Conservation (phyloP, 2,888 invertebrate species). For the Pollenia angustigena region DNA sequence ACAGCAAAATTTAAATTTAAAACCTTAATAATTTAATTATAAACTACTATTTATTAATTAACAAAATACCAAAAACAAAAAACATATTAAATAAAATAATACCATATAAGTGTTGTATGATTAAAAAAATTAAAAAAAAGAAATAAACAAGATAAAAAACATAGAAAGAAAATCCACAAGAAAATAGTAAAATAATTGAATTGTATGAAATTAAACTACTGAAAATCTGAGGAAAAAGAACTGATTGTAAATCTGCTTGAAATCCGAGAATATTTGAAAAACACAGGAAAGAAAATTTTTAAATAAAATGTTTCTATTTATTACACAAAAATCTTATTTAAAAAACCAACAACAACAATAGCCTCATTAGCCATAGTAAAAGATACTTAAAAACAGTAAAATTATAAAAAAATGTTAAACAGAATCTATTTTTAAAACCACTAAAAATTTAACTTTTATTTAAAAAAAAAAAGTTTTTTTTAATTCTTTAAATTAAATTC, state of each 20-base stretch:
- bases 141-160: slow-evolving; percentile 36
- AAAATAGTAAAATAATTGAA: slow-evolving; percentile 78
- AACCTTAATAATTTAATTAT: slow-evolving; percentile 70
- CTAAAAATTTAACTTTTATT: slow-evolving; percentile 16
- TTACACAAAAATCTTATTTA: slow-evolving; percentile 58
- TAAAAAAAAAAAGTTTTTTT: background rate
- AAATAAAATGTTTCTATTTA: slow-evolving; percentile 61
- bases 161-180: background rate
- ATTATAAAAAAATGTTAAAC: slow-evolving; percentile 37
- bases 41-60: slow-evolving; percentile 71
- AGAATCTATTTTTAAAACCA: slow-evolving; percentile 38
- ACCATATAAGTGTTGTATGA: slow-evolving; percentile 69
- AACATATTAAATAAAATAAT: slow-evolving; percentile 62
- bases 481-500: background rate
- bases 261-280: slow-evolving; percentile 61
- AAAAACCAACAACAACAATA: slow-evolving; percentile 76
- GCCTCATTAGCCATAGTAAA: slow-evolving; percentile 76
- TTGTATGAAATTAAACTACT: slow-evolving; percentile 62
- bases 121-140: slow-evolving; percentile 68
- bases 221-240: slow-evolving; percentile 74
- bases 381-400: slow-evolving; percentile 18
- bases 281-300: slow-evolving; percentile 29
- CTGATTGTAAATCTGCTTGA: slow-evolving; percentile 75
- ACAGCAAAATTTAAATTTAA: slow-evolving; percentile 44
- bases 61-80: slow-evolving; percentile 39